Conservation (phyloP, 1,140 invertebrate species). For the Rhagoletis zephyria region DNA sequence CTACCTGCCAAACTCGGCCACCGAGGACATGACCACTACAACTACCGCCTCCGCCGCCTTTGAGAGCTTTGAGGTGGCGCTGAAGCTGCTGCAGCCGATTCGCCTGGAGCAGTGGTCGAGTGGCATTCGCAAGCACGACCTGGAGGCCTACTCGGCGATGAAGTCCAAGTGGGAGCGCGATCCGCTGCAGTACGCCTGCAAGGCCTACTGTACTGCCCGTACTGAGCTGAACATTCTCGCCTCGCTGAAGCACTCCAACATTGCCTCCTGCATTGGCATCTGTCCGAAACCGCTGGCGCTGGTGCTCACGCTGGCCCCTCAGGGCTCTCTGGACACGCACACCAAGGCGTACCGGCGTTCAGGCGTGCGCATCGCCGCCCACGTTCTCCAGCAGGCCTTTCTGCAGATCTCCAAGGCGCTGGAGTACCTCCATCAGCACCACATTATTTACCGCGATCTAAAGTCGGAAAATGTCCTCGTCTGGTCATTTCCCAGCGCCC, state of each 20-base stretch:
- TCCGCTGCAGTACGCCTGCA: slow-evolving; percentile 90
- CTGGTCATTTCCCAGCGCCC: slow-evolving; percentile 89
- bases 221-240: slow-evolving; percentile 92
- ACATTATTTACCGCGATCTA: slow-evolving; percentile 96
- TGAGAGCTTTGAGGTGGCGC: slow-evolving; percentile 78
- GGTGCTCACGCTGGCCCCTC: slow-evolving; percentile 90
- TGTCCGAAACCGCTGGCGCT: slow-evolving; percentile 91
- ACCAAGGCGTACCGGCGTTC: slow-evolving; percentile 87
- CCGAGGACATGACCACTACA: too few relatives aligned
- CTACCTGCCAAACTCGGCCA: too few relatives aligned
- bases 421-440: slow-evolving; percentile 94
- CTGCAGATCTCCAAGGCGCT: slow-evolving; percentile 92
- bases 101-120: too few relatives aligned
- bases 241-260: slow-evolving; percentile 89
- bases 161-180: slow-evolving; percentile 94
- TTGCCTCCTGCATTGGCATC: slow-evolving; percentile 92
- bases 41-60: slow-evolving; percentile 90
- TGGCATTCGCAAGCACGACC: too few relatives aligned
- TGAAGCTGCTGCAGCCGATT: too few relatives aligned
- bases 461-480: slow-evolving; percentile 99
- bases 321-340: slow-evolving; percentile 89
- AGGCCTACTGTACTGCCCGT: slow-evolving; percentile 95
- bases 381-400: slow-evolving; percentile 88
- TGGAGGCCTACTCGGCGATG: too few relatives aligned
- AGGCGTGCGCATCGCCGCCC: slow-evolving; percentile 85